These are phyloP conservation scores for Andrena minutula DNA, from an alignment of 2,888 invertebrate genomes.

Conservation along the genomic window DNA sequence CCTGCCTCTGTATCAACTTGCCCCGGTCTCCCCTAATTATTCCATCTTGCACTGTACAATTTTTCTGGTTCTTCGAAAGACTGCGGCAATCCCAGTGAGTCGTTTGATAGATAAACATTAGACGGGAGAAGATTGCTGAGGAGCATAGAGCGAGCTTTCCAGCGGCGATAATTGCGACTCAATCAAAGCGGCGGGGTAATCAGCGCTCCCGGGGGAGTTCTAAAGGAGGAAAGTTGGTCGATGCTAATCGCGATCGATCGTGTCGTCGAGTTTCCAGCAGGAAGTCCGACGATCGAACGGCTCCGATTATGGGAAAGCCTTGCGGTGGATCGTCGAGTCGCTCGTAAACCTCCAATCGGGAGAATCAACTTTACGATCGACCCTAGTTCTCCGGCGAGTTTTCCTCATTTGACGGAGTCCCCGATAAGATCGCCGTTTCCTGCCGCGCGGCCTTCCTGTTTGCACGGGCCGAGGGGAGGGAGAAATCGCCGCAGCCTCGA, in stretches of 20 bases:
- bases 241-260: constrained; percentile 17
- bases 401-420: constrained; percentile 10
- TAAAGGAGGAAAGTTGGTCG: background rate
- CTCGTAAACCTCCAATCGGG: constrained; percentile 34
- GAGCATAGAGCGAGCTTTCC: background rate
- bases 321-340: constrained; percentile 31
- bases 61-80: too few relatives aligned
- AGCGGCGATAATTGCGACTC: constrained; percentile 4
- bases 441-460: background rate
- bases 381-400: constrained; percentile 22
- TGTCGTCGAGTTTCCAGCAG: background rate
- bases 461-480: background rate
- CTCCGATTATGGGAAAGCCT: constrained; percentile 20
- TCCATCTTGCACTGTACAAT: too few relatives aligned
- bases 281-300: constrained; percentile 17
- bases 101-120: background rate
- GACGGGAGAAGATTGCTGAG: background rate
- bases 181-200: background rate
- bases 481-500: background rate
- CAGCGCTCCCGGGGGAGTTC: background rate
- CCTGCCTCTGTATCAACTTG: too few relatives aligned
- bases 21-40: too few relatives aligned
- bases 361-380: constrained; percentile 43
- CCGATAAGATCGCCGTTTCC: background rate
- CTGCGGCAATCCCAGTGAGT: background rate